Evolutionary conservation across 1,140 invertebrate genomes (phyloP), one percentile per base, ranked within the genome.

Genomic region (Papilio polyxenes): DNA sequence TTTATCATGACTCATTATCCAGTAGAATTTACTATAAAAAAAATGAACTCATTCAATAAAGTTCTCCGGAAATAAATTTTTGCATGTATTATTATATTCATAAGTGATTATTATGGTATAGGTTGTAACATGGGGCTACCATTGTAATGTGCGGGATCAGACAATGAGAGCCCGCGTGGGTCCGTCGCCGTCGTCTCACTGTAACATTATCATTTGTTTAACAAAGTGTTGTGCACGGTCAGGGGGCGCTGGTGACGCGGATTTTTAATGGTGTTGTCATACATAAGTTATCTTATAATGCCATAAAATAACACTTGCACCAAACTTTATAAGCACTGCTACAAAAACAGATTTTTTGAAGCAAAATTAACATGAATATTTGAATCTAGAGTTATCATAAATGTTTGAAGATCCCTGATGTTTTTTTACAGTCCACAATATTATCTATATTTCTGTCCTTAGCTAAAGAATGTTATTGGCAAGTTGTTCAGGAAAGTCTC

Each of bases 261-360:
- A 53, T 31, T 79, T 4, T 6, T n/a, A 37, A 53, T 44, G 78
- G 80, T 77, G 83, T 80, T 87, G 81, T 79, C 89, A 88, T 84
- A 86, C 87, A 90, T 89, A 87, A 87, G 85, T 88, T 84, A 88
- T 87, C 87, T 85, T 85, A 88, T 89, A 87, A 87, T 76, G 75
- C 74, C 65, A 83, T 72, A 83, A 74, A 81, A 77, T 82, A 49
- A 44, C 59, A 17, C 31, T 72, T 37, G 13, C 13, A 40, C 11
- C 75, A 76, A 10, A 49, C 20, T 31, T n/a, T 75, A 75, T 44
- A n/a, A 75, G n/a, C 13, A 48, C n/a, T 44, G 13, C 8, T 20
- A 3, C 1, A n/a, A 75, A 75, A 75, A 48, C 37, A 75, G 9
- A 48, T 2, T 6, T 48, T 75, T 48, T 44, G 4, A 44, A 44